These are phyloP conservation scores for Tetramorium bicarinatum DNA, from an alignment of 2,888 invertebrate genomes.

Conservation along the genomic window DNA sequence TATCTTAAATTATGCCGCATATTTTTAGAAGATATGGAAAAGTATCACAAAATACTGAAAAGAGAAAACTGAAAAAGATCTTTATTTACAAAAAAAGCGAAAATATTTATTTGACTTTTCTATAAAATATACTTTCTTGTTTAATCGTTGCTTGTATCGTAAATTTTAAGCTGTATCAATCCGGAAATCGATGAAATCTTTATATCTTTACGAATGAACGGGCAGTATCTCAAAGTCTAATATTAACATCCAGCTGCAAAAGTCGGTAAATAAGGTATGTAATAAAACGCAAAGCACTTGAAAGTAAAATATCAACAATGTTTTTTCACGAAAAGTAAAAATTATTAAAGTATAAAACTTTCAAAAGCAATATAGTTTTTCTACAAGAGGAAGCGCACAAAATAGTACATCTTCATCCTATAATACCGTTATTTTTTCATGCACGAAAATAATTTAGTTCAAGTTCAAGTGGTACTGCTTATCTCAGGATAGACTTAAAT, in stretches of 20 bases:
- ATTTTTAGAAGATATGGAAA: background rate
- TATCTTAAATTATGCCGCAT: background rate
- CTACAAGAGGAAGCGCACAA: background rate
- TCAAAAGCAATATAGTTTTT: background rate
- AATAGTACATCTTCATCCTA: background rate
- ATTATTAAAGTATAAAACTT: constrained; percentile 8
- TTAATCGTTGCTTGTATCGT: background rate
- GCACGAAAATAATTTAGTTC: background rate
- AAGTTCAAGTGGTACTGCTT: constrained; percentile 1
- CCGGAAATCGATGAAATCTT: background rate
- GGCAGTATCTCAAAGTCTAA: background rate
- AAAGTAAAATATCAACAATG: background rate
- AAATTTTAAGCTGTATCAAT: background rate
- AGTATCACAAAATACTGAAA: background rate
- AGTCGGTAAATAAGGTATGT: background rate
- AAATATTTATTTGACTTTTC: background rate
- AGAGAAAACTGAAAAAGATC: background rate
- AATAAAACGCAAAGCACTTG: background rate
- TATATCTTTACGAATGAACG: background rate
- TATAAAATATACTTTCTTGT: background rate
- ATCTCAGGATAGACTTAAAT: background rate
- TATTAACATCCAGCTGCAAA: background rate
- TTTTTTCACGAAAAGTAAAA: background rate
- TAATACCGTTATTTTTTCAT: background rate
- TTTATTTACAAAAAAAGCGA: background rate